Conservation (phyloP, 2,888 invertebrate genomes). For the Cristatella mucedo region DNA sequence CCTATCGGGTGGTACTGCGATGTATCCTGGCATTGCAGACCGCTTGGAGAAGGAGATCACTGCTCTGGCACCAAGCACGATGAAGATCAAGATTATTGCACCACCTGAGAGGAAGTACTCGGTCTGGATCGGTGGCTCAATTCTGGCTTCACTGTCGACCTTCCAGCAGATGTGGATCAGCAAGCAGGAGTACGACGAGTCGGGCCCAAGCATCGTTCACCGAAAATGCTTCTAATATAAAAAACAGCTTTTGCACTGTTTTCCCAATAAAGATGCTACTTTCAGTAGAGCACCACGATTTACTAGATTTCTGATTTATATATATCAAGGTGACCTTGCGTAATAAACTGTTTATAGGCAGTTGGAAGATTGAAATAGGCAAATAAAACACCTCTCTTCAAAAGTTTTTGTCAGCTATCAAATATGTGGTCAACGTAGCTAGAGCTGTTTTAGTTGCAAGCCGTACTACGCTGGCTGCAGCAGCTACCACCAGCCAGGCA, state of each 20-base stretch:
- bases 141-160: slow-evolving; percentile 22
- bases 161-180: slow-evolving; percentile 31
- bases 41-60: slow-evolving; percentile 41
- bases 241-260: neutral
- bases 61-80: slow-evolving; percentile 71
- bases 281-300: neutral
- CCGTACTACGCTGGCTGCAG: too few species aligned
- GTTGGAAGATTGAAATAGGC: too few species aligned
- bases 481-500: too few species aligned
- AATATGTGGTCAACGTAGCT: too few species aligned
- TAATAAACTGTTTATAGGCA: neutral
- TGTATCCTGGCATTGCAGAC: slow-evolving; percentile 34
- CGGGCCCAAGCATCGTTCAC: slow-evolving; percentile 12
- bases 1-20: slow-evolving; percentile 26
- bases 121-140: slow-evolving; percentile 54
- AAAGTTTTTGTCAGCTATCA: too few species aligned
- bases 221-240: slow-evolving; percentile 46
- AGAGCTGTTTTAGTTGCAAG: too few species aligned
- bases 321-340: neutral
- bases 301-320: too few species aligned
- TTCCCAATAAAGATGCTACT: neutral
- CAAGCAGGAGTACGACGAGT: slow-evolving; percentile 22
- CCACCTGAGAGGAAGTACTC: slow-evolving; percentile 78
- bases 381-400: too few species aligned
- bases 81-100: slow-evolving; percentile 76